These are phyloP conservation scores for Drosophila paranaensis DNA, from an alignment of 2,888 invertebrate genomes.

Conservation along the genomic window DNA sequence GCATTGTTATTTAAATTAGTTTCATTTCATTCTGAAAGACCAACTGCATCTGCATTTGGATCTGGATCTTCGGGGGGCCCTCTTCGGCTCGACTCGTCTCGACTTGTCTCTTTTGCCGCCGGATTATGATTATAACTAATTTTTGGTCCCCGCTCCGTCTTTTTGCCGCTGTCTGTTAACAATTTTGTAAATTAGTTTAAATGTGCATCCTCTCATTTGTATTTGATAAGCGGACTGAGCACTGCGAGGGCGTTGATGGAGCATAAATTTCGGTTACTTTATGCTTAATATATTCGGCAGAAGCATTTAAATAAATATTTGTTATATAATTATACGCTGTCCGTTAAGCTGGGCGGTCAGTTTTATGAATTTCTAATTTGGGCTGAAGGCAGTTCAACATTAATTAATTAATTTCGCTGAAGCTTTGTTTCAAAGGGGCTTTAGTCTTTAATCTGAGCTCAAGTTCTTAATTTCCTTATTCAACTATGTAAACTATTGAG, in stretches of 20 bases:
- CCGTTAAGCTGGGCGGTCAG: slow-evolving; percentile 21
- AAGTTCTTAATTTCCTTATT: neutral
- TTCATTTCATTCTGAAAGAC: slow-evolving; percentile 69
- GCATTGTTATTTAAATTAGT: slow-evolving; percentile 81
- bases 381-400: neutral
- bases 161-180: slow-evolving; percentile 32
- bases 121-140: slow-evolving; percentile 76
- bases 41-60: slow-evolving; percentile 15
- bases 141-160: slow-evolving; percentile 49
- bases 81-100: slow-evolving; percentile 15
- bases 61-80: slow-evolving; percentile 26
- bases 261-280: slow-evolving; percentile 45
- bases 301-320: slow-evolving; percentile 51
- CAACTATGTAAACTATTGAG: neutral
- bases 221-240: slow-evolving; percentile 14
- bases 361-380: neutral
- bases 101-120: slow-evolving; percentile 50
- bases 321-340: slow-evolving; percentile 58
- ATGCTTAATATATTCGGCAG: slow-evolving; percentile 38
- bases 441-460: neutral
- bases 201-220: slow-evolving; percentile 56
- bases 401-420: neutral
- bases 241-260: slow-evolving; percentile 60
- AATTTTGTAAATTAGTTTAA: slow-evolving; percentile 77
- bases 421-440: neutral